Conservation (phyloP, 2,113 vertebrate genomes). For the Azemiops feae region DNA sequence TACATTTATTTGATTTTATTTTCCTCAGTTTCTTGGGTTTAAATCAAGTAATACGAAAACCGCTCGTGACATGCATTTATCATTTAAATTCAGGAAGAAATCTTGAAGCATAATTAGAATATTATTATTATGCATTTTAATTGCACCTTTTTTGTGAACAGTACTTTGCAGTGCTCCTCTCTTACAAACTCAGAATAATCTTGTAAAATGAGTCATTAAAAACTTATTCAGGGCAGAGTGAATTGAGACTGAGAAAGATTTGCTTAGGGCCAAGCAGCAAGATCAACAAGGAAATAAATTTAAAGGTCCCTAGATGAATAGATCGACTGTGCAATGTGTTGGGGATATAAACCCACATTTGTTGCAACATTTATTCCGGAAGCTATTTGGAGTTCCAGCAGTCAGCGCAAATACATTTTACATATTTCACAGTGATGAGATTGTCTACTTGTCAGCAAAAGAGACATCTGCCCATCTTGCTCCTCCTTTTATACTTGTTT, state of each 20-base stretch:
- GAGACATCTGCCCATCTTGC: background rate
- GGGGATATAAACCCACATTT: background rate
- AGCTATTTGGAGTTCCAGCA: background rate
- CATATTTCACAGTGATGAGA: background rate
- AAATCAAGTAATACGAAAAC: background rate
- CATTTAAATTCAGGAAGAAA: conserved; percentile 2
- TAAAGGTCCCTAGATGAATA: background rate
- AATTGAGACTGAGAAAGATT: background rate
- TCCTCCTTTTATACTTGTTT: background rate
- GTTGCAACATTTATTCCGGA: background rate
- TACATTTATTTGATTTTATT: background rate
- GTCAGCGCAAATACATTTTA: background rate
- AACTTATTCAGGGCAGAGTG: background rate
- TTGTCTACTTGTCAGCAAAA: background rate
- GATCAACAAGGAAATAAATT: background rate
- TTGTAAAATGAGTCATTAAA: conserved; percentile 11
- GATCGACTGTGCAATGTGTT: background rate
- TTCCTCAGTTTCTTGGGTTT: background rate
- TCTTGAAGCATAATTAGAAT: conserved; percentile 1
- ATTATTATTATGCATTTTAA: conserved; percentile 14
- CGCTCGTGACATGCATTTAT: background rate
- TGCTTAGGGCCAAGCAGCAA: background rate
- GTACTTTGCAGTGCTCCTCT: conserved; percentile 2
- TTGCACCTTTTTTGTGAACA: conserved; percentile 6
- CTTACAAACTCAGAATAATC: background rate